Percentiles rank a stretch among this genome's conserved stretches.
Evolutionary conservation across 2,113 vertebrate species (phyloP).

Genomic region (Serilophus lunatus): DNA sequence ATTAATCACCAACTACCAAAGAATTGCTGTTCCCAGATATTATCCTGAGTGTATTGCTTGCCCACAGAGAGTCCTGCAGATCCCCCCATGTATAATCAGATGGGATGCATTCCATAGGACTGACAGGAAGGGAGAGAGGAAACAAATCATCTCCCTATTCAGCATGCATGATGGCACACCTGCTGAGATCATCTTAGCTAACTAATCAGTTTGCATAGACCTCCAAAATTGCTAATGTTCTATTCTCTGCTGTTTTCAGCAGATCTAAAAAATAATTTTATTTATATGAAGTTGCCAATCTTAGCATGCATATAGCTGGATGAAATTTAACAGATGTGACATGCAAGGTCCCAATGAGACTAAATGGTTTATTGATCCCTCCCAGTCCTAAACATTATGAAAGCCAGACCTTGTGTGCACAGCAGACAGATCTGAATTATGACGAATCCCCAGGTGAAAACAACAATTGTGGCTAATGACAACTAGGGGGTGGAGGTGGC

Average conservation of each 20-base stretch:
- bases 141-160: not conserved
- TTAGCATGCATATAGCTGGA: not conserved
- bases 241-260: not conserved
- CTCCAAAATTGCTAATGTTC: not conserved
- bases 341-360: not conserved
- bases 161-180: not conserved
- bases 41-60: not conserved
- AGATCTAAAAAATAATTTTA: not conserved
- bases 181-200: conserved; percentile 23
- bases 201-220: not conserved
- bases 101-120: not conserved
- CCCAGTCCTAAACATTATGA: conserved; percentile 21
- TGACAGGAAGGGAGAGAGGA: not conserved
- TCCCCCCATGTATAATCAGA: not conserved
- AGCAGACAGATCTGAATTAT: not conserved
- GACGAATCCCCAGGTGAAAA: conserved; percentile 45
- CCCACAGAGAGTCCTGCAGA: not conserved
- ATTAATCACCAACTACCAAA: not conserved
- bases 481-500: not conserved
- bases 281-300: not conserved
- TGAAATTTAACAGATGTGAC: conserved; percentile 43
- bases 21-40: not conserved
- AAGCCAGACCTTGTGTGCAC: not conserved
- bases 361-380: conserved; percentile 52
- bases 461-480: not conserved